These are phyloP conservation scores for Epinephelus malabaricus DNA, from an alignment of 2,797 vertebrate genomes.

Conservation along the genomic window DNA sequence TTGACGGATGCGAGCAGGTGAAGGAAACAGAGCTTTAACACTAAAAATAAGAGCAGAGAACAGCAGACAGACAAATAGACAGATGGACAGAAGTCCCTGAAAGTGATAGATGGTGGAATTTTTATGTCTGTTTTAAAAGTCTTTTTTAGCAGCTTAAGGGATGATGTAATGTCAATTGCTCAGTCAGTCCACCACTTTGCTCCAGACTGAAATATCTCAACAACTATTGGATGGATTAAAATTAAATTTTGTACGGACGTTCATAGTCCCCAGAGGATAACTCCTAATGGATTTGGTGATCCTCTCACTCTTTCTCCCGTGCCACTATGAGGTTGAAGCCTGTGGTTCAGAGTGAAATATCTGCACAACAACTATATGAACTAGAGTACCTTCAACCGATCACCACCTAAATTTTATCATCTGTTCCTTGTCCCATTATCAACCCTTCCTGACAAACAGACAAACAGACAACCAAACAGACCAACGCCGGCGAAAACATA, in stretches of 20 bases:
- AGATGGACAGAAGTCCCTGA: constrained; percentile 39
- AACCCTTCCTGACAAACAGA: too few species aligned
- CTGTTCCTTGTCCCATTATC: too few species aligned
- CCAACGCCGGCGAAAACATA: too few species aligned
- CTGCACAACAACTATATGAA: not conserved
- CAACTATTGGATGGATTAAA: constrained; percentile 1
- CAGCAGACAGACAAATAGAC: constrained; percentile 36
- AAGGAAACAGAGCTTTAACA: constrained; percentile 59
- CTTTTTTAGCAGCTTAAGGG: constrained; percentile 6
- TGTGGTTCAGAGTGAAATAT: not conserved
- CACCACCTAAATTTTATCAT: too few species aligned
- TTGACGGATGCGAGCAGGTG: constrained; percentile 78
- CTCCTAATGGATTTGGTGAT: constrained; percentile 1
- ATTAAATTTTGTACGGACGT: not conserved
- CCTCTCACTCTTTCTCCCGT: not conserved
- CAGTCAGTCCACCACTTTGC: not conserved
- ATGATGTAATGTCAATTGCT: not conserved
- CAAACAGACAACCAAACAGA: too few species aligned
- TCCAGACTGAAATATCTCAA: constrained; percentile 19
- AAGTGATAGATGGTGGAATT: constrained; percentile 58
- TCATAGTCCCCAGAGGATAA: constrained; percentile 15
- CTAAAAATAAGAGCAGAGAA: constrained; percentile 70
- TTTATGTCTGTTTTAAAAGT: constrained; percentile 24
- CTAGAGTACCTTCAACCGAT: too few species aligned
- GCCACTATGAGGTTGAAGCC: not conserved